Evolutionary conservation across 2,797 vertebrate species (phyloP).

Genomic region (Enteromius anoplus): DNA sequence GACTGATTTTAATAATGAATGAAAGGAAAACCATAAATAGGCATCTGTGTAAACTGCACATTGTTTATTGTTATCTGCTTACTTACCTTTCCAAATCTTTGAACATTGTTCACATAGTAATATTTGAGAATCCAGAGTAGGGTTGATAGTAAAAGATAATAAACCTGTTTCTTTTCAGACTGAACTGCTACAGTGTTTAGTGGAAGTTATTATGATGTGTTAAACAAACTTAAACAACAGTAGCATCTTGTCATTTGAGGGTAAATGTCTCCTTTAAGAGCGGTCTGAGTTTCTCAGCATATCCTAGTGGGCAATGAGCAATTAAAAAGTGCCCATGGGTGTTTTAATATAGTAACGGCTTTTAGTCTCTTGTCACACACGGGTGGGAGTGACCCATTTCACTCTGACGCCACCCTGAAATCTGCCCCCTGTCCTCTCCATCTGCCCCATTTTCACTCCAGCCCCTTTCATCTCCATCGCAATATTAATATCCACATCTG

Average conservation of each 20-base stretch:
- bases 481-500: conserved; percentile 83
- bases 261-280: conserved; percentile 55
- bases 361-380: conserved; percentile 69
- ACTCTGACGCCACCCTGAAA: conserved; percentile 73
- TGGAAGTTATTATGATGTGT: not conserved
- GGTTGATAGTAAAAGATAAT: not conserved
- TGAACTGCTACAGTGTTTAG: not conserved
- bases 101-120: not conserved
- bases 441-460: conserved; percentile 77
- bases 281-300: conserved; percentile 64
- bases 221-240: not conserved
- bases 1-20: not conserved
- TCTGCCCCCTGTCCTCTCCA: conserved; percentile 68
- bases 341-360: conserved; percentile 74
- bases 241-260: conserved; percentile 29
- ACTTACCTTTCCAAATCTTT: not conserved
- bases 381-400: conserved; percentile 76
- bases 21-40: not conserved
- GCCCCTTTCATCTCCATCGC: conserved; percentile 71
- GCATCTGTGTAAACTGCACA: not conserved
- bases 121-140: not conserved
- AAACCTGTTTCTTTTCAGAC: not conserved
- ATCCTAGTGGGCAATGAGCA: conserved; percentile 71
- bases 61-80: not conserved
- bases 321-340: conserved; percentile 77